Evolutionary conservation across 2,888 invertebrate species (phyloP).

Genomic region (Amblyjoppa proteus): DNA sequence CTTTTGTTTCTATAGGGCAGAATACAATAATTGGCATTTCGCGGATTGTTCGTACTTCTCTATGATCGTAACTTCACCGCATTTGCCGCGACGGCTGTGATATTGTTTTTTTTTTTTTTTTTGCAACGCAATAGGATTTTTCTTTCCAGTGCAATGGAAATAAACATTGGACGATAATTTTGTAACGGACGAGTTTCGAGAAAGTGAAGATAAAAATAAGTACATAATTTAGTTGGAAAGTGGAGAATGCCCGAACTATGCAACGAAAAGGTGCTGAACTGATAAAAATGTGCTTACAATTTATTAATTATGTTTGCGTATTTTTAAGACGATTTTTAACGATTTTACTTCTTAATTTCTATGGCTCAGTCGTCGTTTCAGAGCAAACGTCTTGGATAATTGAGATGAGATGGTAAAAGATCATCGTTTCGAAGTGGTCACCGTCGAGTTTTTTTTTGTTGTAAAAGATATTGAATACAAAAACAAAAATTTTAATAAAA

Average conservation of each 20-base stretch:
- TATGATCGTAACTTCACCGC: not conserved
- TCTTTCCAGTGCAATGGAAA: not conserved
- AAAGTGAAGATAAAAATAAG: no score
- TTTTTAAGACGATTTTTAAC: not conserved
- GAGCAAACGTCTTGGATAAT: not conserved
- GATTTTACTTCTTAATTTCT: not conserved
- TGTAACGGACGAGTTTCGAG: not conserved
- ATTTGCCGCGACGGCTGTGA: not conserved
- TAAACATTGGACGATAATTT: not conserved
- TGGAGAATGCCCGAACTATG: no score
- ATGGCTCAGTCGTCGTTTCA: not conserved
- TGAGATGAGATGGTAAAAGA: not conserved
- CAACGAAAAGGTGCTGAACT: not conserved
- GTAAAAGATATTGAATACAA: no score
- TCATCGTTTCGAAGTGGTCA: not conserved
- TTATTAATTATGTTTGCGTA: not conserved
- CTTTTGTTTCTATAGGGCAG: slow-evolving; percentile 3
- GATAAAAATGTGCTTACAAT: not conserved
- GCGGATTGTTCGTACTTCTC: not conserved
- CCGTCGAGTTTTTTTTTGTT: no score
- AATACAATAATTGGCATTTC: slow-evolving; percentile 5
- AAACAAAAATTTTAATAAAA: no score
- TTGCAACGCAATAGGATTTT: not conserved
- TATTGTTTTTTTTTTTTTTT: not conserved
- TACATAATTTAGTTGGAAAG: not conserved